A percentile compares a stretch with the other conserved stretches of the same genome.
phyloP scores from a whole-genome alignment of 2,888 invertebrate genomes.

The Rhopalosiphum nymphaeae region DNA sequence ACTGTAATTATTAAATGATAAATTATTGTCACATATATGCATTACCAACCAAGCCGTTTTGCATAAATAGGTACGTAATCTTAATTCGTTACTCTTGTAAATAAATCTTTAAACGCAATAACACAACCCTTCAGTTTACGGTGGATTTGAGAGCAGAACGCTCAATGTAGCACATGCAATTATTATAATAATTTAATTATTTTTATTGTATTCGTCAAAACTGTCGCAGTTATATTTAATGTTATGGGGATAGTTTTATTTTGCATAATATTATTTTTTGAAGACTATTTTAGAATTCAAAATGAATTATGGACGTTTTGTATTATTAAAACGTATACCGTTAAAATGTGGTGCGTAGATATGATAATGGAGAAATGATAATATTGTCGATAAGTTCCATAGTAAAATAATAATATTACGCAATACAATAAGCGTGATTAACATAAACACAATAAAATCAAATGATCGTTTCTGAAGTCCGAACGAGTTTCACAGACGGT shows the following conservation, averaged over 20 bases:
- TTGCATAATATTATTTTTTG: background rate
- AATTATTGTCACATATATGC: background rate
- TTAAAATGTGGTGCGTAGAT: background rate
- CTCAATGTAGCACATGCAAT: background rate
- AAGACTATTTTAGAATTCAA: background rate
- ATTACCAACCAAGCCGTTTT: background rate
- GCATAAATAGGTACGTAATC: background rate
- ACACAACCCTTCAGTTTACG: background rate
- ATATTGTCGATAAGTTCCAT: background rate
- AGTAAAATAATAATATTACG: background rate
- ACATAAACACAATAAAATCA: background rate
- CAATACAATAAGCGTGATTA: background rate
- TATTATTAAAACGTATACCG: background rate
- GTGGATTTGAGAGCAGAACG: background rate
- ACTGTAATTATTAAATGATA: background rate
- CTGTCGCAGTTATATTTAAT: background rate
- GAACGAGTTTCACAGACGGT: background rate
- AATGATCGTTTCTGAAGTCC: background rate
- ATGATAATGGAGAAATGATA: background rate
- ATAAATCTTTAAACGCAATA: background rate
- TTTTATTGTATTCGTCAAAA: background rate
- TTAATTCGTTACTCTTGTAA: background rate
- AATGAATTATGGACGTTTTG: background rate
- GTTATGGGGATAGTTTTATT: background rate
- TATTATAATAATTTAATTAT: background rate